phyloP scores from a whole-genome alignment of 1,140 invertebrate species.

The Orchestia grillus region DNA sequence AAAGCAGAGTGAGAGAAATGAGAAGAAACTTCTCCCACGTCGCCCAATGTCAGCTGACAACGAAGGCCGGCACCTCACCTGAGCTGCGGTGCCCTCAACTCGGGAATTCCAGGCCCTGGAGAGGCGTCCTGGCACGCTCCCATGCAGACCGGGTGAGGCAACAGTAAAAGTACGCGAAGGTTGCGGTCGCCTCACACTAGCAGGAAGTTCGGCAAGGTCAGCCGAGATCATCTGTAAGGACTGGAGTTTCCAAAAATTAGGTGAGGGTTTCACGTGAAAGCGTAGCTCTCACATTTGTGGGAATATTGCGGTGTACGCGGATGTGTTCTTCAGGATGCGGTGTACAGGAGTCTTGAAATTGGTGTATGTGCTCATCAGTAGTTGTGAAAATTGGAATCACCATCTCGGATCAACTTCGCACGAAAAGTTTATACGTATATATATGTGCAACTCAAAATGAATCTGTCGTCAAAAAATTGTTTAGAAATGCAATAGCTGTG shows the following conservation, averaged over 20 bases:
- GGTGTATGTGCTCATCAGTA: background rate
- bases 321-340: background rate
- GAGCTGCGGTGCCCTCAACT: background rate
- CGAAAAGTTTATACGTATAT: background rate
- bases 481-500: no score
- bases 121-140: background rate
- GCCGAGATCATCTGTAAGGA: background rate
- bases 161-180: conserved; percentile 29
- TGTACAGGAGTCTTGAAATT: background rate
- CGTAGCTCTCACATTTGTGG: background rate
- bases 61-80: background rate
- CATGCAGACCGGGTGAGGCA: background rate
- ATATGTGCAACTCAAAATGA: no score
- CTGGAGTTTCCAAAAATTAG: background rate
- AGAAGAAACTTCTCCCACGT: no score
- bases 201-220: conserved; percentile 26
- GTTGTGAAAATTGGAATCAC: background rate
- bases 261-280: background rate
- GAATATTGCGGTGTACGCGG: background rate
- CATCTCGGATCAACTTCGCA: background rate
- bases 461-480: no score
- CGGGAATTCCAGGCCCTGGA: background rate
- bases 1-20: no score
- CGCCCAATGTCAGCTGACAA: no score
- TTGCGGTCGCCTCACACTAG: background rate